Evolutionary conservation across 2,113 vertebrate species (phyloP), one percentile per base, ranked within the genome.

Genomic region (Cranoglanis bouderius): DNA sequence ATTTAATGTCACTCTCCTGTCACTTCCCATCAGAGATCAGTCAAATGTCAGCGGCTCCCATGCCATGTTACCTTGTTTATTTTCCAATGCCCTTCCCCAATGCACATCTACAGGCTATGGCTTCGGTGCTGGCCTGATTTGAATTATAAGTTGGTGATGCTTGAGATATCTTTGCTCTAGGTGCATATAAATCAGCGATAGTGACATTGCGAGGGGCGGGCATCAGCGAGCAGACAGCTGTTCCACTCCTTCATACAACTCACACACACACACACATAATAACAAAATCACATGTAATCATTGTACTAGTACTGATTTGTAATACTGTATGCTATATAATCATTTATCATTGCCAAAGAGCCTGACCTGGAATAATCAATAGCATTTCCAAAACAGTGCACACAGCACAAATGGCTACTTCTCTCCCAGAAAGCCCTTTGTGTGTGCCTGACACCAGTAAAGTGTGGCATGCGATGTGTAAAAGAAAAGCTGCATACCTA

Each of bases 1-100:
- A 94, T 95, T 95, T 93, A 94, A 94, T 92, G 95, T 96, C 95
- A 96, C 93, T 96, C 95, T 95, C 94, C 93, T 96, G 96, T 96
- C 96, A 96, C 94, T 95, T 94, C 93, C 93, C 85, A 94, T 96
- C 94, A 96, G 93, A 94, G 92, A 92, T 95, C 95, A 95, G 94
- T 93, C 93, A 94, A 95, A 95, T 96, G 96, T 96, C 96, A 94
- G 92, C 91, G 91, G 89, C 88, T 92, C 93, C 92, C 91, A 55
- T 90, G 92, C 93, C 81, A 92, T 89, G 75, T 91, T 94, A 93
- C 95, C 95, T 96, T 96, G 95, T 96, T 96, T 96, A 95, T 94
- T 94, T 94, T 92, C 93, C 94, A 82, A 90, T 96, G 96, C 94
- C 96, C 96, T 96, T 96, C 95, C 95, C 95, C 93, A 93, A 90